phyloP scores from a whole-genome alignment of 2,888 invertebrate species.

The Bellardia bayeri region DNA sequence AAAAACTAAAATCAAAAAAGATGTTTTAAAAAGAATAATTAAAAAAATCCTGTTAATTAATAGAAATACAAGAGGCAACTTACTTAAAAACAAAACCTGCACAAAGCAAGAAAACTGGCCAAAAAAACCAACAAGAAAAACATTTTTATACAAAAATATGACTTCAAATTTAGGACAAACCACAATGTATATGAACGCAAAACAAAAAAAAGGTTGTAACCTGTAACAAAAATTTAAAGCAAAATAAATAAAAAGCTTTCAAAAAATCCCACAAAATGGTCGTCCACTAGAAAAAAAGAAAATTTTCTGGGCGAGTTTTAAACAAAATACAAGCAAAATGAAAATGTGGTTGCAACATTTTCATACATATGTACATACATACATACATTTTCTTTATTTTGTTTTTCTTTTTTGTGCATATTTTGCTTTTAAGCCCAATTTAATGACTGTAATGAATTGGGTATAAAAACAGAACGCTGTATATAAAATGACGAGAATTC shows the following conservation, averaged over 20 bases:
- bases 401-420: not conserved
- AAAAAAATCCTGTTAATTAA: conserved; percentile 36
- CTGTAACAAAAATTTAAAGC: conserved; percentile 16
- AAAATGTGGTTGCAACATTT: conserved; percentile 45
- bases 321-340: conserved; percentile 7
- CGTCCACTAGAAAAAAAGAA: not conserved
- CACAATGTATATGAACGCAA: conserved; percentile 14
- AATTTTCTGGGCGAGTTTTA: not conserved
- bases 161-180: conserved; percentile 53
- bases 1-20: not conserved
- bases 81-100: not conserved
- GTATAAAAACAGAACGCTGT: not conserved
- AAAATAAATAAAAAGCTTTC: conserved; percentile 46
- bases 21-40: not conserved
- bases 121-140: not conserved
- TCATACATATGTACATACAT: too few species aligned
- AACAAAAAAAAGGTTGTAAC: not conserved
- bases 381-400: not conserved
- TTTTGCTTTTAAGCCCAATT: conserved; percentile 48
- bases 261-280: conserved; percentile 38
- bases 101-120: not conserved
- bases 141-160: conserved; percentile 7
- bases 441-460: conserved; percentile 23
- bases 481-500: not conserved
- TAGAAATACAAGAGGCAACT: not conserved